Percentiles rank a stretch among this genome's conserved stretches.
phyloP scores from a whole-genome alignment of 23 tunicate genomes.

The Trididemnum nubilum region DNA sequence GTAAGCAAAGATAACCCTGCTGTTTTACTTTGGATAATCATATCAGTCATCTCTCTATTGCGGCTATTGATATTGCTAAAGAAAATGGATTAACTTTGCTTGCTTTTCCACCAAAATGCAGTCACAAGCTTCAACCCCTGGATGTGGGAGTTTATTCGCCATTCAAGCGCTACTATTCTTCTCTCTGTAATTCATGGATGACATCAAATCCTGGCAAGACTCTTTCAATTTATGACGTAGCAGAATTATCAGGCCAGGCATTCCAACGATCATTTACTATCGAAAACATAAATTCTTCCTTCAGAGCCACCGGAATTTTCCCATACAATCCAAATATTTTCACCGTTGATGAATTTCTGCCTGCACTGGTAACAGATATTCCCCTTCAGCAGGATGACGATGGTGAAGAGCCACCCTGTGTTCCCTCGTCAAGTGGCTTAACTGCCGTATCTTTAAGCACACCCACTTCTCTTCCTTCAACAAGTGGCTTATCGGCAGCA shows the following conservation, averaged over 20 bases:
- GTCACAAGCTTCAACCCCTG: conserved; percentile 10
- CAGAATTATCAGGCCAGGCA: not conserved
- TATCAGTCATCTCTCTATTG: not conserved
- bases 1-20: conserved; percentile 14
- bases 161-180: not conserved
- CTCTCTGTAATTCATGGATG: not conserved
- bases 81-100: not conserved
- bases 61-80: conserved; percentile 6
- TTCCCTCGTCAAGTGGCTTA: not conserved
- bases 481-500: conserved; percentile 6
- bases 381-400: conserved; percentile 5
- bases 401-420: not conserved
- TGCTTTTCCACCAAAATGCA: not conserved
- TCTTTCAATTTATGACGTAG: not conserved
- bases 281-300: conserved; percentile 4
- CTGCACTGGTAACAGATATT: conserved; percentile 8
- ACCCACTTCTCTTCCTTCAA: not conserved
- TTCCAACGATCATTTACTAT: not conserved
- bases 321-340: conserved; percentile 16
- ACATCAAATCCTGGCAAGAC: not conserved
- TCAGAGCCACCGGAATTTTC: not conserved
- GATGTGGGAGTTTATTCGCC: conserved; percentile 1
- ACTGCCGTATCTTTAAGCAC: not conserved
- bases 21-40: conserved; percentile 8
- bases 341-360: conserved; percentile 28